These are phyloP conservation scores for Eulemur mongoz DNA, from an alignment of 2,797 vertebrate species.

Conservation along the genomic window DNA sequence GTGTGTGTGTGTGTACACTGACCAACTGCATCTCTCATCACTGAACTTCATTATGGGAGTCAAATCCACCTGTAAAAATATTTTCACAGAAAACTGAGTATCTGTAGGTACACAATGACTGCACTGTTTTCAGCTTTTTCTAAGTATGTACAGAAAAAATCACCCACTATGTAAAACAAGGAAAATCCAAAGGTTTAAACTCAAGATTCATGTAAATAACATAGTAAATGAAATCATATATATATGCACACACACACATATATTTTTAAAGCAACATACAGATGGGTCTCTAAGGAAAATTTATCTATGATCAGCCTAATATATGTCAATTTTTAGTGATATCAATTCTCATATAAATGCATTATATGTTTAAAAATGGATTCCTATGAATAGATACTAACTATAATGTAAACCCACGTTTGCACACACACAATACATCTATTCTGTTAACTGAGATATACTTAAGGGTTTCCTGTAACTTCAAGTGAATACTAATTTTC, in stretches of 20 bases:
- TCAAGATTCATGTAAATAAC: neutral
- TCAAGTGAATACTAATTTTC: neutral
- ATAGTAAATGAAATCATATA: neutral
- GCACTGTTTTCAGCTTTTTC: neutral
- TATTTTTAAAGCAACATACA: neutral
- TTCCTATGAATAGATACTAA: neutral
- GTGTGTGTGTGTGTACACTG: neutral
- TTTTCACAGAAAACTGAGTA: neutral
- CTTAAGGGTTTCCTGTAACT: neutral
- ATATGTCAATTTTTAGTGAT: neutral
- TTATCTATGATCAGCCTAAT: neutral
- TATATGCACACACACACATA: too few species aligned
- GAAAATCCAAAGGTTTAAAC: neutral
- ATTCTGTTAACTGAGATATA: neutral
- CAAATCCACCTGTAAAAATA: neutral
- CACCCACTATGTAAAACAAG: neutral
- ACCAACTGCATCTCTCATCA: neutral
- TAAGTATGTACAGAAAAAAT: neutral
- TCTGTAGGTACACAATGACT: neutral
- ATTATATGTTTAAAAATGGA: neutral
- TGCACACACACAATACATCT: neutral
- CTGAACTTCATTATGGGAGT: neutral
- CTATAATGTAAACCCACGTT: neutral
- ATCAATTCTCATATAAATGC: neutral
- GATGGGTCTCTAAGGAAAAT: neutral